Evolutionary conservation across 2,113 vertebrate genomes (phyloP), one percentile per base, ranked within the genome.

Genomic region (Sterrhoptilus dennistouni): DNA sequence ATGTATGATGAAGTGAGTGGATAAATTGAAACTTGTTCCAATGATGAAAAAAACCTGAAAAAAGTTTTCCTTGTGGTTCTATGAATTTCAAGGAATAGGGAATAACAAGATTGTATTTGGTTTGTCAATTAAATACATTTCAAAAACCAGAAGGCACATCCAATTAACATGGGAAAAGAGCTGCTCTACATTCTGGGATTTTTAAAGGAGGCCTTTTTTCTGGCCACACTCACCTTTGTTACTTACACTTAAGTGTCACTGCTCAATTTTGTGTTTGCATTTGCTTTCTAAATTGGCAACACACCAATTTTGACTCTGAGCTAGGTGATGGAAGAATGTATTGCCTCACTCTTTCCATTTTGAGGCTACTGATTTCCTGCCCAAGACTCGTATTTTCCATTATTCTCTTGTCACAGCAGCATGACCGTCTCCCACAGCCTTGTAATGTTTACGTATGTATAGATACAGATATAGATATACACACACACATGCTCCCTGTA

Each of bases 371-470:
- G 1, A 0, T 60, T 65, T 90, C 59, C 50, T 66, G 24, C 8
- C 63, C 13, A 38, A 49, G 28, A 44, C 27, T 71, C 3, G 0
- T 10, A 6, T 75, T 60, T 82, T 53, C 64, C 40, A 10, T 16
- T 7, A 56, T 50, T 72, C 31, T 71, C 21, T 42, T 64, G 20
- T 38, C 36, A 22, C 20, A 59, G 53, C 60, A 75, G 40, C 17
- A 3, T 52, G 77, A 27, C 8, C 3, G 1, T 59, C 40, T 84
- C 61, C 45, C 22, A 8, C 29, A 53, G 63, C 28, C 28, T 40
- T 64, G 12, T 4, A 1, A 5, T 70, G 42, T 36, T 19, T 27
- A 8, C 19, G 1, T 13, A 3, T 42, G 13, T 14, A 8, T 8
- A 20, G 29, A 13, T 16, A 28, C 0, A 49, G 29, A 31, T 29